Percentiles rank a stretch among this genome's conserved stretches.
These are phyloP conservation scores for Scaptomyza parva DNA, from an alignment of 2,888 invertebrate genomes.

Conservation along the genomic window DNA sequence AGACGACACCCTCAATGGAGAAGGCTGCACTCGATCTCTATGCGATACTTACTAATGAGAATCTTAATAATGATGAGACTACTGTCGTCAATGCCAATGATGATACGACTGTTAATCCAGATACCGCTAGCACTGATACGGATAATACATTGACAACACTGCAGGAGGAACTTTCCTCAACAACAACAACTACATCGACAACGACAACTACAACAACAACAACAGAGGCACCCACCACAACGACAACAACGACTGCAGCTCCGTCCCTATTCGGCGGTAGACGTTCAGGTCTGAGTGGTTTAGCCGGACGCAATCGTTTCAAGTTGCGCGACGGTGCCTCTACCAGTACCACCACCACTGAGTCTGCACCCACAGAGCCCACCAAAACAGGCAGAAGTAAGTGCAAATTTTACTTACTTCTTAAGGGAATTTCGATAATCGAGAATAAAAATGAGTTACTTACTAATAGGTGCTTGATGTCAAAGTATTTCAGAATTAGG, in stretches of 20 bases:
- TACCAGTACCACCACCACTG: conserved; percentile 85
- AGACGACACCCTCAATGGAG: conserved; percentile 89
- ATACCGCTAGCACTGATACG: conserved; percentile 82
- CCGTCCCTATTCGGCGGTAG: conserved; percentile 79
- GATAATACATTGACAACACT: conserved; percentile 82
- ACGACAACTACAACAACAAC: conserved; percentile 79
- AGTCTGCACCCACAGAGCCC: conserved; percentile 82
- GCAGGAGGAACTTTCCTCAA: conserved; percentile 86
- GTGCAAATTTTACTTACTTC: conserved; percentile 18
- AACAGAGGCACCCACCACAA: conserved; percentile 84
- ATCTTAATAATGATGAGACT: conserved; percentile 86
- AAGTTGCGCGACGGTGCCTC: conserved; percentile 78
- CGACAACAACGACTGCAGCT: conserved; percentile 83
- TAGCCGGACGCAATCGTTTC: conserved; percentile 83
- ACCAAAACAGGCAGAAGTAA: conserved; percentile 82
- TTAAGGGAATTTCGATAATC: not conserved
- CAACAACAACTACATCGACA: conserved; percentile 86
- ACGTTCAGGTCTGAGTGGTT: conserved; percentile 68
- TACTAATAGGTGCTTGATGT: no score
- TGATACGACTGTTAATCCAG: conserved; percentile 80
- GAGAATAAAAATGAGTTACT: no score
- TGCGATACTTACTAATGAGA: conserved; percentile 90
- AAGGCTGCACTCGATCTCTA: conserved; percentile 93
- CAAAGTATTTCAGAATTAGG: no score
- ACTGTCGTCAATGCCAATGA: conserved; percentile 80